Conservation (phyloP, 1,140 invertebrate species). For the Hyles euphorbiae region DNA sequence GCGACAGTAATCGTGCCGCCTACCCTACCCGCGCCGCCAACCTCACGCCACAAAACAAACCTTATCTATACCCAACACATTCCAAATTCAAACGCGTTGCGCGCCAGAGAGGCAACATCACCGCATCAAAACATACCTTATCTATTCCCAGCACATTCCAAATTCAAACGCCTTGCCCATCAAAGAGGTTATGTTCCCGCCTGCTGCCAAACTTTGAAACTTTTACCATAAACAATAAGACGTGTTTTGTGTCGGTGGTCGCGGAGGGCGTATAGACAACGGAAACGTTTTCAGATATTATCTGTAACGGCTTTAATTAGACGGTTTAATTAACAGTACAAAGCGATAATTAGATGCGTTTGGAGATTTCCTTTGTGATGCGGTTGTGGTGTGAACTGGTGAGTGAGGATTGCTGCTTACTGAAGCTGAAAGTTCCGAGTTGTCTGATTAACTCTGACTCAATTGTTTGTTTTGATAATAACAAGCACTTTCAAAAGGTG, state of each 20-base stretch:
- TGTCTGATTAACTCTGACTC: too few species aligned
- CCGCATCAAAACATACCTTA: slow-evolving; percentile 12
- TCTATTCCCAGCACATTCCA: background rate
- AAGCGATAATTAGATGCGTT: slow-evolving; percentile 49
- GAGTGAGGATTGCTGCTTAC: background rate
- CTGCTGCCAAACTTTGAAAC: background rate
- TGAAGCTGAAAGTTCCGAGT: background rate
- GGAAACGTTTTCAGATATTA: slow-evolving; percentile 44
- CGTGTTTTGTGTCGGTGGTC: slow-evolving; percentile 6
- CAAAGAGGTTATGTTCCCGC: too few species aligned
- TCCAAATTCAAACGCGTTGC: background rate
- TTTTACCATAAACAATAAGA: slow-evolving; percentile 8
- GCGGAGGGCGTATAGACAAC: slow-evolving; percentile 46
- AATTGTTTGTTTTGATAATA: too few species aligned
- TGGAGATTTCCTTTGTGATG: too few species aligned
- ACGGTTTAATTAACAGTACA: slow-evolving; percentile 55
- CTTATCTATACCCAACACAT: slow-evolving; percentile 3
- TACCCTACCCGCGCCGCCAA: slow-evolving; percentile 32
- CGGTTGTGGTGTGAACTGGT: background rate
- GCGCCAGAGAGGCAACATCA: background rate
- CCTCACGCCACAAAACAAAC: slow-evolving; percentile 6
- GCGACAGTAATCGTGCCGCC: slow-evolving; percentile 47
- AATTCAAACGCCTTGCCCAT: background rate
- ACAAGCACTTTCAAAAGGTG: too few species aligned
- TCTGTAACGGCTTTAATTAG: slow-evolving; percentile 53